phyloP scores from a whole-genome alignment of 2,113 vertebrate species.

The Channa maculata region DNA sequence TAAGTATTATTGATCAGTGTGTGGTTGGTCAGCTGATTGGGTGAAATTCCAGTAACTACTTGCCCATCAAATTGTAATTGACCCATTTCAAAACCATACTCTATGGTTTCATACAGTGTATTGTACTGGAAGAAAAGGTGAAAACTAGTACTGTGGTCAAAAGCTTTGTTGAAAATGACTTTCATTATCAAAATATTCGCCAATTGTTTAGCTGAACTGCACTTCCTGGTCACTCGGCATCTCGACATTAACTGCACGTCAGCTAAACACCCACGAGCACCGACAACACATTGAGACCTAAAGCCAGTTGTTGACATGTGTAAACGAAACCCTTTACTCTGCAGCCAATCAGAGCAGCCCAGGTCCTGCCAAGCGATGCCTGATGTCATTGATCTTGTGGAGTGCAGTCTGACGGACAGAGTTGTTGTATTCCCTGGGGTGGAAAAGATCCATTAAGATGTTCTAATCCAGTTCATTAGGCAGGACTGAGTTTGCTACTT shows the following conservation, averaged over 20 bases:
- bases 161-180: too few relatives aligned
- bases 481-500: constrained; percentile 23
- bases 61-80: neutral
- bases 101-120: too few relatives aligned
- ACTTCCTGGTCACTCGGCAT: too few relatives aligned
- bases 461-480: constrained; percentile 60
- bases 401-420: constrained; percentile 30
- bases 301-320: neutral
- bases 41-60: neutral
- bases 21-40: neutral
- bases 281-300: neutral
- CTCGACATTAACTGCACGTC: too few relatives aligned
- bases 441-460: constrained; percentile 53
- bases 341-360: neutral
- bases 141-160: too few relatives aligned
- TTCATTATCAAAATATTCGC: too few relatives aligned
- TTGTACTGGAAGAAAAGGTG: too few relatives aligned
- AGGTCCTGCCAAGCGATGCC: neutral
- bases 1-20: constrained; percentile 27
- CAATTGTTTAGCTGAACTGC: too few relatives aligned
- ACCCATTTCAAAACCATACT: neutral
- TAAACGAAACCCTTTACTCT: neutral
- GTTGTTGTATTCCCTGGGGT: constrained; percentile 22
- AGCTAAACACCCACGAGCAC: too few relatives aligned
- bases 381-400: constrained; percentile 43